These are phyloP conservation scores for Monochamus saltuarius DNA, from an alignment of 1,140 invertebrate genomes.

Conservation along the genomic window DNA sequence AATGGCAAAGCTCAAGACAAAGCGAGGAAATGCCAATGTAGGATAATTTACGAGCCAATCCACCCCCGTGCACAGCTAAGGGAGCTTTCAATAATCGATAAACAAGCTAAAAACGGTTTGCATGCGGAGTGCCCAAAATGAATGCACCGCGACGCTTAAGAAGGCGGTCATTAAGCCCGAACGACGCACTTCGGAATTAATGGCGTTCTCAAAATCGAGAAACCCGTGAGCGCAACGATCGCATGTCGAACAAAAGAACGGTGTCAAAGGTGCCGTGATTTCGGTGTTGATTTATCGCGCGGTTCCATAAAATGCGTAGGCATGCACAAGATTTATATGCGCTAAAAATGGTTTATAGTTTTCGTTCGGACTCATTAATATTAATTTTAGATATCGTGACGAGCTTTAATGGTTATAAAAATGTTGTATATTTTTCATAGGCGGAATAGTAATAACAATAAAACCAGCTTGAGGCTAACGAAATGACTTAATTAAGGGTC, in stretches of 20 bases:
- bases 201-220: constrained; percentile 6
- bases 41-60: constrained; percentile 12
- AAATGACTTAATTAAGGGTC: too few species aligned
- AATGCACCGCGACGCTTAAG: constrained; percentile 2
- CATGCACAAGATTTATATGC: constrained; percentile 3
- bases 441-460: too few species aligned
- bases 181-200: constrained; percentile 3
- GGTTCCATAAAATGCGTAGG: constrained; percentile 3
- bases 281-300: constrained; percentile 7
- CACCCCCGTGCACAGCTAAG: constrained; percentile 1
- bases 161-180: constrained; percentile 7
- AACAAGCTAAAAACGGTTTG: constrained; percentile 12
- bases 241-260: constrained; percentile 10
- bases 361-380: too few species aligned
- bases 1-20: constrained; percentile 5
- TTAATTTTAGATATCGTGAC: too few species aligned
- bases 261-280: constrained; percentile 7
- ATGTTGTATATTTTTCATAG: too few species aligned
- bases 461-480: too few species aligned
- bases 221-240: constrained; percentile 5
- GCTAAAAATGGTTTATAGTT: too few species aligned
- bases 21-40: constrained; percentile 8
- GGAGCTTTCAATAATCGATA: constrained; percentile 14
- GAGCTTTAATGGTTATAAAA: too few species aligned
- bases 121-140: not conserved